Conservation (phyloP, 2,113 vertebrate genomes). For the Dromas ardeola region DNA sequence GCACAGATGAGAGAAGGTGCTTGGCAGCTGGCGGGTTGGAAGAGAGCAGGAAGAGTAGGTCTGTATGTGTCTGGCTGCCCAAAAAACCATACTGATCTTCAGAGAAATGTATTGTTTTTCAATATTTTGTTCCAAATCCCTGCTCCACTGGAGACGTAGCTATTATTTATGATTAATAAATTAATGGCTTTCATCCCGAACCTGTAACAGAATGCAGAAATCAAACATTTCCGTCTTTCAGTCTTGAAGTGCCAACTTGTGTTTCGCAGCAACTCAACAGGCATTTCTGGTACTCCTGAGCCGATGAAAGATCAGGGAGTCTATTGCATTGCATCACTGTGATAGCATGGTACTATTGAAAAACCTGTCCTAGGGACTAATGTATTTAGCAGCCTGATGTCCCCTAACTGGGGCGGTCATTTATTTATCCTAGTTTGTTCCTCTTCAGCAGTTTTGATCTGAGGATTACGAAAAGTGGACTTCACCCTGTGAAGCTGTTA, state of each 20-base stretch:
- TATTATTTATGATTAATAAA: background rate
- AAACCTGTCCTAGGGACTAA: background rate
- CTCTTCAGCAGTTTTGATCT: background rate
- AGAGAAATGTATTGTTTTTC: background rate
- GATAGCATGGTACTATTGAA: background rate
- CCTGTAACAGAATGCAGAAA: background rate
- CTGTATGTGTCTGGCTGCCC: background rate
- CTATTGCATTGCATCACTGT: background rate
- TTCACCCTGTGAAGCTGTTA: conserved; percentile 9
- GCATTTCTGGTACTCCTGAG: background rate
- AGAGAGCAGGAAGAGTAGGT: background rate
- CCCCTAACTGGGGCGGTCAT: background rate
- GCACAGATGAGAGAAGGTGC: background rate
- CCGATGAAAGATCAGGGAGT: background rate
- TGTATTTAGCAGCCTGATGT: background rate
- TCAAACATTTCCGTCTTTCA: background rate
- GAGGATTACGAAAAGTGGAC: conserved; percentile 15
- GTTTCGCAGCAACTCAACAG: background rate
- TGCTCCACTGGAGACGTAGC: background rate
- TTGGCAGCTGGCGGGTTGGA: background rate
- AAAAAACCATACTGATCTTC: background rate
- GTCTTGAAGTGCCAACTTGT: background rate
- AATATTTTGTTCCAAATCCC: background rate
- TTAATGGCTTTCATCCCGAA: background rate
- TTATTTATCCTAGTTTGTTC: conserved; percentile 25